Percentiles rank a stretch among this genome's conserved stretches.
Conservation (phyloP, 2,797 vertebrate genomes). For the Ispidina picta region DNA sequence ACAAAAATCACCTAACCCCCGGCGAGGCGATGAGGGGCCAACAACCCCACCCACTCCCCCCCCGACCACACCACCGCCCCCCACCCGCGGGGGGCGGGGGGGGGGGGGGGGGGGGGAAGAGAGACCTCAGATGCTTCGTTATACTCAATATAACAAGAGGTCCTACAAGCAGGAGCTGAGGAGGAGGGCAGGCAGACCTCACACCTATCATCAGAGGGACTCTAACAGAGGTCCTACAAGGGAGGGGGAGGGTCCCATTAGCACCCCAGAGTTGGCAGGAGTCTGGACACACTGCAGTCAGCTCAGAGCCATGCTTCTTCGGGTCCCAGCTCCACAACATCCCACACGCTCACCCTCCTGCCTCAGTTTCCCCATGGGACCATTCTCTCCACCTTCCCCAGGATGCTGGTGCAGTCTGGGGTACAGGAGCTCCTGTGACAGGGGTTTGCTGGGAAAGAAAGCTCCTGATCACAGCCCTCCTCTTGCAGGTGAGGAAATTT, state of each 20-base stretch:
- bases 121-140: background rate
- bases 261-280: background rate
- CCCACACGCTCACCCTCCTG: fast-evolving
- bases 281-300: background rate
- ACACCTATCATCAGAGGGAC: background rate
- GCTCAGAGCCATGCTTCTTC: background rate
- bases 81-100: too few relatives aligned
- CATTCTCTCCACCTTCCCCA: background rate
- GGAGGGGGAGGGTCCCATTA: background rate
- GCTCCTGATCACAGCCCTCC: background rate
- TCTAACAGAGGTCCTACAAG: background rate
- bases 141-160: background rate
- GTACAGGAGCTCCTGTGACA: fast-evolving
- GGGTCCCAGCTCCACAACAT: background rate
- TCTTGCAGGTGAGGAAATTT: fast-evolving
- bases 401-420: background rate
- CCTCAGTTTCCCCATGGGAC: background rate
- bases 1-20: too few relatives aligned
- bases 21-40: too few relatives aligned
- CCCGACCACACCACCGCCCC: too few relatives aligned
- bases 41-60: too few relatives aligned
- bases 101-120: background rate
- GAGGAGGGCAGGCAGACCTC: background rate
- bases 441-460: background rate
- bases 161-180: background rate